Percentiles rank a stretch among this genome's conserved stretches.
Conservation (phyloP, 2,888 invertebrate genomes). For the Timema cristinae region DNA sequence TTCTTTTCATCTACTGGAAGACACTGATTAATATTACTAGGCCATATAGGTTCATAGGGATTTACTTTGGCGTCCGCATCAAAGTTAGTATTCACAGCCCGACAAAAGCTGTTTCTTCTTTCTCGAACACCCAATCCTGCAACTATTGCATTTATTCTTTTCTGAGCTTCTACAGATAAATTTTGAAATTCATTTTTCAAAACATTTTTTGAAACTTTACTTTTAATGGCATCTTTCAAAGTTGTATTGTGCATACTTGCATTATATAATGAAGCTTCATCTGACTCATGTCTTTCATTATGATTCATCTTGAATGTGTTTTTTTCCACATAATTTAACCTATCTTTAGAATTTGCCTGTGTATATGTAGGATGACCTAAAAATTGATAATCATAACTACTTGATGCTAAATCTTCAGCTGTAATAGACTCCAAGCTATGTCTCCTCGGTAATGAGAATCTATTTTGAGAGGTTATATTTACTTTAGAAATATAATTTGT, state of each 20-base stretch:
- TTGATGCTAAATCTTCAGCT: slow-evolving; percentile 21
- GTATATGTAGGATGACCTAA: too few species aligned
- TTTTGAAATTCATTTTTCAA: slow-evolving; percentile 19
- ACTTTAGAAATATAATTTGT: too few species aligned
- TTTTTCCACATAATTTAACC: too few species aligned
- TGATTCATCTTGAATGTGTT: neutral
- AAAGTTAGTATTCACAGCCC: slow-evolving; percentile 39
- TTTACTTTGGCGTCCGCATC: slow-evolving; percentile 25
- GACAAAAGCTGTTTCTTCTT: slow-evolving; percentile 41
- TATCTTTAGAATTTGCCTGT: too few species aligned
- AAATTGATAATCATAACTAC: too few species aligned
- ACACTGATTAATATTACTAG: slow-evolving; percentile 16
- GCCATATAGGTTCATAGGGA: slow-evolving; percentile 39
- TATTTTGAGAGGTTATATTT: neutral
- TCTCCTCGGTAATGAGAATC: slow-evolving; percentile 19
- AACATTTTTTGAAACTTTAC: neutral
- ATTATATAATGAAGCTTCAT: neutral
- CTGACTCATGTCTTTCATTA: neutral
- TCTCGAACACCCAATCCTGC: slow-evolving; percentile 39
- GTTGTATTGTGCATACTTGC: neutral
- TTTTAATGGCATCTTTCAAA: neutral
- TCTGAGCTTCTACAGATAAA: slow-evolving; percentile 29
- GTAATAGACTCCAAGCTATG: slow-evolving; percentile 29
- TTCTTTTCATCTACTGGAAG: neutral
- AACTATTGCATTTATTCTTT: slow-evolving; percentile 35